Evolutionary conservation across 2,113 vertebrate genomes (phyloP).

Genomic region (Bungarus multicinctus): DNA sequence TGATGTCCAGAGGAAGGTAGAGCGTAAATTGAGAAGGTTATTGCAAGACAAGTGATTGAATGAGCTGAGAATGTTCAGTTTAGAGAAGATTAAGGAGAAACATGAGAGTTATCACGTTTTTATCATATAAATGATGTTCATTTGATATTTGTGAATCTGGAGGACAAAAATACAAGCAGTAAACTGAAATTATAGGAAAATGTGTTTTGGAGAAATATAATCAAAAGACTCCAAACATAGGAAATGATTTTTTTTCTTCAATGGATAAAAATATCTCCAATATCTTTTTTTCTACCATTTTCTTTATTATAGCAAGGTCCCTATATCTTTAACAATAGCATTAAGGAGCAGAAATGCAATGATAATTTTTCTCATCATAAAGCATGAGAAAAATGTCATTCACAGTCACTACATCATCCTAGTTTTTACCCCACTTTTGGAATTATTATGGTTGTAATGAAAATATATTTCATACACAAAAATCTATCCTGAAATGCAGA

Average conservation of each 20-base stretch:
- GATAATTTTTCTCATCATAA: background rate
- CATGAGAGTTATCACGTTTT: background rate
- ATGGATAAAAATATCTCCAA: background rate
- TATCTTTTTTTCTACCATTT: background rate
- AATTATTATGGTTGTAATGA: background rate
- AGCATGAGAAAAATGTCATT: background rate
- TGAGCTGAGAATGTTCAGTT: background rate
- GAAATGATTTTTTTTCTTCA: background rate
- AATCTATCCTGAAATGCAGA: background rate
- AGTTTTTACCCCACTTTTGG: background rate
- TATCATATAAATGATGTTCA: background rate
- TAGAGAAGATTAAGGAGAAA: background rate
- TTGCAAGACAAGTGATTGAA: background rate
- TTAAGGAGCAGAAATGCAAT: background rate
- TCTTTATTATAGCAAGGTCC: background rate
- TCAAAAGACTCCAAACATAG: background rate
- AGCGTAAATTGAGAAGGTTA: background rate
- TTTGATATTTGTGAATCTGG: background rate
- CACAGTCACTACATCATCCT: background rate
- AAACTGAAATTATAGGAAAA: background rate
- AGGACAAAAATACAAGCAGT: background rate
- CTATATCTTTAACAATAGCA: background rate
- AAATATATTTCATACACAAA: background rate
- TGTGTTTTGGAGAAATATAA: background rate
- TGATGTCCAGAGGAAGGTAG: background rate